Base-by-base conservation (phyloP, 2,797 vertebrate species). In the Cyprinodon diabolis region DNA sequence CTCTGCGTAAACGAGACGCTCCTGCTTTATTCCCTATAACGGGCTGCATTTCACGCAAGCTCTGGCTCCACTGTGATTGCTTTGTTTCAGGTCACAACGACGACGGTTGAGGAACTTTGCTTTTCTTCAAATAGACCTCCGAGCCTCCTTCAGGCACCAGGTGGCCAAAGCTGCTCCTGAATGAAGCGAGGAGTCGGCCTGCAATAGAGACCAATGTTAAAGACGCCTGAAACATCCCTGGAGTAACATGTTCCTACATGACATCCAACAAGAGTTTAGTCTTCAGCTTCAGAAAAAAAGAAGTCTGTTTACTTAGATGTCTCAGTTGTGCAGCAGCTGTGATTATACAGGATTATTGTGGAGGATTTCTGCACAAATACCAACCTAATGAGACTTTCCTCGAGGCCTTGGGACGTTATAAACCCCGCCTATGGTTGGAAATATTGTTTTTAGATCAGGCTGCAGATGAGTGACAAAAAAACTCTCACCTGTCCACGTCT, bases 401-500 rank as follows among this genome's bases (percentile, higher is more conserved):
- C 14, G 62, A 65, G 30, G 21, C 43, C 62, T 65, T n/a, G 40
- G 13, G 56, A 8, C 13, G 30, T 25, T 9, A 30, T 8, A 60
- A 60, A 60, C 57, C 62, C 13, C 1, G 62, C 40, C 12, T 65
- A 11, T 65, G 7, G 43, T 14, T 65, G 62, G 62, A 65, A 43
- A 13, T 43, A 43, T 5, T 62, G 10, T 37, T 62, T 25, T 47
- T 21, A 69, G 23, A 23, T 49, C 30, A 66, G 14, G 23, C 12
- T n/a, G 48, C 30, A 45, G 48, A 0, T n/a, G 11, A 1, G 23
- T 21, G 30, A 45, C n/a, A 73, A 19, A 55, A 7, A n/a, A 10
- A 45, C 72, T 81, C 96, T 85, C 70, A 98, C 96, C 97, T 68
- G 96, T 96, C 97, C 97, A 98, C 0, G 96, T 97, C 84, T 79